Percentiles rank a stretch among this genome's conserved stretches.
These are phyloP conservation scores for Ptyas mucosa DNA, from an alignment of 2,113 vertebrate genomes.

Conservation along the genomic window DNA sequence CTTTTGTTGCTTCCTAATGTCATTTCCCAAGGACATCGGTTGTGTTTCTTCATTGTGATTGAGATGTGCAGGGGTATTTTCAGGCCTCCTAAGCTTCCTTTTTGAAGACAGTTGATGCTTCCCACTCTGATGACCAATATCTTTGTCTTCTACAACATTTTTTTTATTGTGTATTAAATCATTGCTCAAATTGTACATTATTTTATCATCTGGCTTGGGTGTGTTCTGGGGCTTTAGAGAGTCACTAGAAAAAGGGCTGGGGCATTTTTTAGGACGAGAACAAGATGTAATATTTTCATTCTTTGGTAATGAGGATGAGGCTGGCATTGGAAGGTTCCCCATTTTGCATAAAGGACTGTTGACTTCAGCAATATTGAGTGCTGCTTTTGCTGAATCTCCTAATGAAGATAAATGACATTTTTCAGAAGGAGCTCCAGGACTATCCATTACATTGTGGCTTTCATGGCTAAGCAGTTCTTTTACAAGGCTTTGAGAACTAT, in stretches of 20 bases:
- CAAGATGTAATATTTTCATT: neutral
- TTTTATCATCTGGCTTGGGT: fast-evolving
- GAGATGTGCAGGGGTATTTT: neutral
- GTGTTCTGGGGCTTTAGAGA: neutral
- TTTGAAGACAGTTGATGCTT: neutral
- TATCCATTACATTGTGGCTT: slow-evolving; percentile 25
- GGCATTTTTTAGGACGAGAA: neutral
- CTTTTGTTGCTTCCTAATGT: slow-evolving; percentile 21
- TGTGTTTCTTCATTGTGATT: slow-evolving; percentile 16
- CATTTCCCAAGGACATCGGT: neutral
- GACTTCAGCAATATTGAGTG: slow-evolving; percentile 17
- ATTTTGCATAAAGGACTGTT: neutral
- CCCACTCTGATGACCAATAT: neutral
- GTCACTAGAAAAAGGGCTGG: neutral
- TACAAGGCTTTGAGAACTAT: slow-evolving; percentile 14
- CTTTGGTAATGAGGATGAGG: neutral
- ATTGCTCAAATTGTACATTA: neutral
- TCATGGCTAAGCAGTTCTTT: slow-evolving; percentile 4
- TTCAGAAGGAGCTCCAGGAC: slow-evolving; percentile 3
- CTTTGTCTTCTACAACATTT: neutral
- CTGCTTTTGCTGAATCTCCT: neutral
- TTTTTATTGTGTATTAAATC: neutral
- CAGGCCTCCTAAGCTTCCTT: slow-evolving; percentile 3
- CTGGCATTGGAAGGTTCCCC: neutral
- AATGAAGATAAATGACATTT: neutral